Evolutionary conservation across 2,797 vertebrate genomes (phyloP), one percentile per base, ranked within the genome.

Genomic region (Phrynocephalus guinanensis): DNA sequence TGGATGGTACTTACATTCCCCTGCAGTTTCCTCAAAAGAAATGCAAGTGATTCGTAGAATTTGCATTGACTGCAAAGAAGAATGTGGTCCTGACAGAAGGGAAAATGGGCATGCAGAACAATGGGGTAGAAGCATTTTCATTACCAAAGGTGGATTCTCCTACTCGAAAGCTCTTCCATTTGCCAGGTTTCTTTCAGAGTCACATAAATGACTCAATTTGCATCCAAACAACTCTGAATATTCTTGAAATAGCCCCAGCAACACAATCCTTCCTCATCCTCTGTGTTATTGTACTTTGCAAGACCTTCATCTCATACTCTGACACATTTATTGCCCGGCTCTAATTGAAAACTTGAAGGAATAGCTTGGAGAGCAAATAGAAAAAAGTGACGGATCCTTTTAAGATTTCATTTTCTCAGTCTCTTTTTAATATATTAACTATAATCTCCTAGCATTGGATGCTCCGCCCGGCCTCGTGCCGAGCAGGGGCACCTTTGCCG

Each of bases 281-380:
- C 86, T 82, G 56, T 44, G 86, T 85, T 91, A 86, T 87, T 11
- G 0, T 89, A 89, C 90, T 93, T 90, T 85, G 84, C 18, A 16
- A 91, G 91, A 89, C 92, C 82, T 89, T 93, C 92, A 91, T 95
- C 92, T 94, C 91, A 87, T 90, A 88, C 92, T 91, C 28, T 95
- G 93, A 94, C 92, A 95, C 92, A 93, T 91, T 94, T 95, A 94
- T 95, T 94, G 93, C 89, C 84, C 91, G 88, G 93, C 91, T 93
- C 95, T 95, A 95, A 95, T 95, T 95, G 94, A 95, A 95, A 95
- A 94, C 93, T 92, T 90, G 92, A 94, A 94, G 91, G 93, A 93
- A 94, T 91, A 85, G 90, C 89, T 92, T 93, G 86, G 85, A 93
- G 86, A 94, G 89, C 87, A 95, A 95, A 91, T 94, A 88, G 88